Base-by-base conservation (phyloP, 2,888 invertebrate genomes). In the Cheilosia urbana region DNA sequence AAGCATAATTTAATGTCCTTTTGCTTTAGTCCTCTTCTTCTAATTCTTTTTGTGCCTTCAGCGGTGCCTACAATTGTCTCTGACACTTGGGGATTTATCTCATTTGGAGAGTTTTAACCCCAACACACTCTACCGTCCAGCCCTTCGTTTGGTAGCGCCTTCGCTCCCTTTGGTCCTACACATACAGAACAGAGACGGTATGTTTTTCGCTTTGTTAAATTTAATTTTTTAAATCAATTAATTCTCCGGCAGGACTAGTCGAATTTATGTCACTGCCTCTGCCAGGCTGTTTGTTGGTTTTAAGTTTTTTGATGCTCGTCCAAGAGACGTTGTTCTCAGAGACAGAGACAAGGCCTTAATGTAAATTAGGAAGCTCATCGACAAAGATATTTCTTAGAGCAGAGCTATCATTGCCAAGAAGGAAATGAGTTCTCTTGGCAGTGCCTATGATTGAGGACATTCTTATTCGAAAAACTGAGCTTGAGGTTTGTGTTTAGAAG, bases 191-290 rank as follows among this genome's bases (percentile, higher is more conserved):
- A 53, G 40, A 37, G 63, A 55, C 62, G 37, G 63, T 47, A 68
- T 75, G 68, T 75, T 69, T 81, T 68, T 81, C 63, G 76, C 24
- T 73, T 78, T 79, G 79, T 68, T 79, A 62, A 79, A 66, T 84
- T 80, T 69, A 75, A 71, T 84, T 84, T 80, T 84, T 76, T 69
- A 79, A 80, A 84, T 84, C 84, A 84, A 84, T 84, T 80, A 84
- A 80, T 75, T 84, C 68, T 77, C 60, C 45, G 65, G 60, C 45
- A 21, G 49, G 13, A 65, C 51, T 11, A 45, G 34, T 57, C 40
- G 60, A 51, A 77, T 71, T 71, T 71, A 72, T 77, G 47, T 77
- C 42, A 15, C 63, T 71, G 69, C 49, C 42, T 65, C 42, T 81
- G 69, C 69, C 68, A 65, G 76, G 17, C 24, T 69, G 76, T 81